phyloP scores from a whole-genome alignment of 2,888 invertebrate species.

The Dendrolimus houi region DNA sequence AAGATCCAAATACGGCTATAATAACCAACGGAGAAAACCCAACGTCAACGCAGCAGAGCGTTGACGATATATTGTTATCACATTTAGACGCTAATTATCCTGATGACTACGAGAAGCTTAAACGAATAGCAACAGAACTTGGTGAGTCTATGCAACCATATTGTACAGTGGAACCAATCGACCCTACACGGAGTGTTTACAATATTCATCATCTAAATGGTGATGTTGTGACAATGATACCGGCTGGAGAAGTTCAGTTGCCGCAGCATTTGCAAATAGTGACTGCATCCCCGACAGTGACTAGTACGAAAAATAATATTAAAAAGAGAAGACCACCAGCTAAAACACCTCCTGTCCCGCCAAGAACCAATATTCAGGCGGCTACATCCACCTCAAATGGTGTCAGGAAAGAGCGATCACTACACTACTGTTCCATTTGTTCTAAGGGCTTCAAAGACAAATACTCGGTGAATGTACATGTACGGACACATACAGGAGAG shows the following conservation, averaged over 20 bases:
- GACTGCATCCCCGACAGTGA: slow-evolving; percentile 77
- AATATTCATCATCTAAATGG: slow-evolving; percentile 70
- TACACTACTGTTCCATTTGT: slow-evolving; percentile 95
- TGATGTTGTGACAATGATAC: slow-evolving; percentile 66
- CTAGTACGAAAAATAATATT: slow-evolving; percentile 80
- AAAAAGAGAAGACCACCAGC: slow-evolving; percentile 82
- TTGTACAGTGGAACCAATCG: slow-evolving; percentile 76
- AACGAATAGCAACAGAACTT: slow-evolving; percentile 88
- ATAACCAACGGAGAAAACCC: slow-evolving; percentile 69
- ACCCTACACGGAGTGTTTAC: slow-evolving; percentile 71
- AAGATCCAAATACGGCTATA: slow-evolving; percentile 58
- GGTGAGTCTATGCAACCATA: slow-evolving; percentile 85
- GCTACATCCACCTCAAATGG: slow-evolving; percentile 81
- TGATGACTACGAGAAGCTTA: slow-evolving; percentile 90
- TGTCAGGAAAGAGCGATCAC: slow-evolving; percentile 89
- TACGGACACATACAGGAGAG: slow-evolving; percentile 97
- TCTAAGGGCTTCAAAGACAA: slow-evolving; percentile 96
- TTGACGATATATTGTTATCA: slow-evolving; percentile 82
- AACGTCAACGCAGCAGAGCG: slow-evolving; percentile 75
- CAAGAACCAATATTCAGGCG: slow-evolving; percentile 55
- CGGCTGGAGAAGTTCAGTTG: slow-evolving; percentile 59
- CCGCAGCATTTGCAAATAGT: slow-evolving; percentile 74
- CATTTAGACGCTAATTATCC: slow-evolving; percentile 82
- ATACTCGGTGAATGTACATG: slow-evolving; percentile 98
- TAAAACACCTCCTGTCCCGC: slow-evolving; percentile 65